These are phyloP conservation scores for Hemistola chrysoprasaria DNA, from an alignment of 2,888 invertebrate species.

Conservation along the genomic window DNA sequence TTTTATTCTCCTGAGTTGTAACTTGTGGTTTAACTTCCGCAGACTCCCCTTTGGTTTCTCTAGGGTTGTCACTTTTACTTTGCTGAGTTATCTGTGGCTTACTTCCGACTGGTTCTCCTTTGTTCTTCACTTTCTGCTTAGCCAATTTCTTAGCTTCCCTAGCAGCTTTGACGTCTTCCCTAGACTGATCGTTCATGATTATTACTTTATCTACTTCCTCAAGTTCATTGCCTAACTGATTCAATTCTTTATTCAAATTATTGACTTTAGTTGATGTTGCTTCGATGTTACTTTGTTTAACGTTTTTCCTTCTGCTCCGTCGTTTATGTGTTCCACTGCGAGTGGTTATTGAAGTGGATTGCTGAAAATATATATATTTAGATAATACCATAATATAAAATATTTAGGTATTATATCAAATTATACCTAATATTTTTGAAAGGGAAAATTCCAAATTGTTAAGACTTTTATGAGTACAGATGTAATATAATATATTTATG, in stretches of 20 bases:
- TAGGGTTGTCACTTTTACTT: slow-evolving; percentile 12
- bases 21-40: not conserved
- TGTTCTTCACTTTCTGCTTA: slow-evolving; percentile 59
- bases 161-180: slow-evolving; percentile 61
- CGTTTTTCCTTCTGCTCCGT: slow-evolving; percentile 51
- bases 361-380: slow-evolving; percentile 7
- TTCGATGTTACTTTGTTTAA: slow-evolving; percentile 35
- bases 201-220: slow-evolving; percentile 8
- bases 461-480: too few relatives aligned
- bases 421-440: too few relatives aligned
- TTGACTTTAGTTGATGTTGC: slow-evolving; percentile 2
- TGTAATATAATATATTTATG: too few relatives aligned
- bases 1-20: not conserved
- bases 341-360: slow-evolving; percentile 2
- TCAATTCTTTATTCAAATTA: slow-evolving; percentile 2
- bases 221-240: not conserved
- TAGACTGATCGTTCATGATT: slow-evolving; percentile 29
- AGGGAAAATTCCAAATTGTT: too few relatives aligned
- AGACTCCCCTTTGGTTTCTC: not conserved
- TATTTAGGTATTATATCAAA: too few relatives aligned
- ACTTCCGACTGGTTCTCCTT: slow-evolving; percentile 24
- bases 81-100: not conserved
- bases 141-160: slow-evolving; percentile 69
- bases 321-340: slow-evolving; percentile 45
- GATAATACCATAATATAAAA: too few relatives aligned